These are phyloP conservation scores for Sinelater perroti DNA, from an alignment of 2,888 invertebrate species.

Conservation along the genomic window DNA sequence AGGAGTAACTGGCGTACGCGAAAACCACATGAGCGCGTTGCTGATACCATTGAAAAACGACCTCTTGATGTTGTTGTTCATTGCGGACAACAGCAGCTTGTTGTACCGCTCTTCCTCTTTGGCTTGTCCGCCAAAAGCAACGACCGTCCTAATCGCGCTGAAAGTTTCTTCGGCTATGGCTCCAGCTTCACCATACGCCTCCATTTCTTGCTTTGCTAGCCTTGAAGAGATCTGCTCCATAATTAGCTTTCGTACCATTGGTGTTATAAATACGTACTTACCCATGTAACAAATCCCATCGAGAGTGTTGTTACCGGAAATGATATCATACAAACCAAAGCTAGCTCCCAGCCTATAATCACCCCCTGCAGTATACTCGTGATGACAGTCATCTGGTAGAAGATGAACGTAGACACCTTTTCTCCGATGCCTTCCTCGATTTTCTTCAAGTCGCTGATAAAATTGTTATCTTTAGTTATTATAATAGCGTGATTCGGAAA, in stretches of 20 bases:
- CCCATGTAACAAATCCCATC: slow-evolving; percentile 72
- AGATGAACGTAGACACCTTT: slow-evolving; percentile 77
- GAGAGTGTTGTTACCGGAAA: slow-evolving; percentile 74
- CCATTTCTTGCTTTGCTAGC: slow-evolving; percentile 72
- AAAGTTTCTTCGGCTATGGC: slow-evolving; percentile 81
- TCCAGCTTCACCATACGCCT: slow-evolving; percentile 79
- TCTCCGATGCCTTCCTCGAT: slow-evolving; percentile 87
- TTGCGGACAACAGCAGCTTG: slow-evolving; percentile 67
- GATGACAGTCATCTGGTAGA: slow-evolving; percentile 73
- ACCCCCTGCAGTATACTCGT: slow-evolving; percentile 77
- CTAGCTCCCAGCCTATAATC: slow-evolving; percentile 81
- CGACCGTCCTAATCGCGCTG: slow-evolving; percentile 78
- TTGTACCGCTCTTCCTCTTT: slow-evolving; percentile 76
- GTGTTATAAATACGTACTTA: slow-evolving; percentile 46
- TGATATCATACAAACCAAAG: slow-evolving; percentile 76
- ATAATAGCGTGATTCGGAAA: background rate
- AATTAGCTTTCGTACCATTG: background rate
- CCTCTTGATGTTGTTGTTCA: slow-evolving; percentile 74
- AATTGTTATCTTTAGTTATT: background rate
- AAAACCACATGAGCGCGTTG: slow-evolving; percentile 78
- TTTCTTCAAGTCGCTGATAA: slow-evolving; percentile 73
- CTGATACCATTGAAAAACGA: slow-evolving; percentile 76
- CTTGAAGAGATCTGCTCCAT: slow-evolving; percentile 68
- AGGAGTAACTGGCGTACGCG: slow-evolving; percentile 75
- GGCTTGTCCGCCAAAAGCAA: slow-evolving; percentile 79